A percentile compares a stretch with the other conserved stretches of the same genome.
Evolutionary conservation across 30 jellyfish, hydroid and myxozoan genomes (phyloP).

Genomic region (Nemopilema nomurai): DNA sequence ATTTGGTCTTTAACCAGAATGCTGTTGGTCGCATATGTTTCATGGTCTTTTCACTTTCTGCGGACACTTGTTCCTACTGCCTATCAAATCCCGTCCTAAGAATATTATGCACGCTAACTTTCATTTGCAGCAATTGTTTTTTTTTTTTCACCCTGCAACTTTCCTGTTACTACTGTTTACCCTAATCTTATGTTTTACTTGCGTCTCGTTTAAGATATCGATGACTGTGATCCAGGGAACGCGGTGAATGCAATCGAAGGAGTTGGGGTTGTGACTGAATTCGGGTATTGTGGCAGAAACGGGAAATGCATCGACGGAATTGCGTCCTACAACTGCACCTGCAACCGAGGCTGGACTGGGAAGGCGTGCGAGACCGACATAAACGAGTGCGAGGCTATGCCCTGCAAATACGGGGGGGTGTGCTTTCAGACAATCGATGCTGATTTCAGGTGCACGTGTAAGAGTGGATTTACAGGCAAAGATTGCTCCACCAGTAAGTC

Average conservation of each 20-base stretch:
- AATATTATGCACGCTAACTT: too few species aligned
- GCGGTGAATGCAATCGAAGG: slow-evolving; percentile 54
- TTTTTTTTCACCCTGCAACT: too few species aligned
- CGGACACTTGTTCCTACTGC: too few species aligned
- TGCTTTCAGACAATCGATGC: slow-evolving; percentile 53
- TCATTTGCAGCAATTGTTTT: too few species aligned
- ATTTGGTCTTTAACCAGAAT: too few species aligned
- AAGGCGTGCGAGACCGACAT: slow-evolving; percentile 57
- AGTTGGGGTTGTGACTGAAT: slow-evolving; percentile 48
- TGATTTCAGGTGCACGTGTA: slow-evolving; percentile 61
- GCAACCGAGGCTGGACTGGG: slow-evolving; percentile 82
- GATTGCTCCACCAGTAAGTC: slow-evolving; percentile 67
- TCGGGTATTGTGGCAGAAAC: slow-evolving; percentile 81
- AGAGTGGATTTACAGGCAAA: slow-evolving; percentile 72
- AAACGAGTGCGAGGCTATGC: slow-evolving; percentile 37
- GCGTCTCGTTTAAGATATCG: slow-evolving; percentile 40
- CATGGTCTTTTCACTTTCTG: too few species aligned
- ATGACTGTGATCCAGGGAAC: slow-evolving; percentile 88
- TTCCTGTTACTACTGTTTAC: too few species aligned
- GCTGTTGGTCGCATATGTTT: too few species aligned
- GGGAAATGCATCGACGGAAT: slow-evolving; percentile 88
- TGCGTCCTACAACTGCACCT: slow-evolving; percentile 64
- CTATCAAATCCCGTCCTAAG: too few species aligned
- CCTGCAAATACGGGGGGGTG: slow-evolving; percentile 52
- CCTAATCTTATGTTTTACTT: too few species aligned